phyloP scores from a whole-genome alignment of 2,113 vertebrate species.

The Nicator chloris region DNA sequence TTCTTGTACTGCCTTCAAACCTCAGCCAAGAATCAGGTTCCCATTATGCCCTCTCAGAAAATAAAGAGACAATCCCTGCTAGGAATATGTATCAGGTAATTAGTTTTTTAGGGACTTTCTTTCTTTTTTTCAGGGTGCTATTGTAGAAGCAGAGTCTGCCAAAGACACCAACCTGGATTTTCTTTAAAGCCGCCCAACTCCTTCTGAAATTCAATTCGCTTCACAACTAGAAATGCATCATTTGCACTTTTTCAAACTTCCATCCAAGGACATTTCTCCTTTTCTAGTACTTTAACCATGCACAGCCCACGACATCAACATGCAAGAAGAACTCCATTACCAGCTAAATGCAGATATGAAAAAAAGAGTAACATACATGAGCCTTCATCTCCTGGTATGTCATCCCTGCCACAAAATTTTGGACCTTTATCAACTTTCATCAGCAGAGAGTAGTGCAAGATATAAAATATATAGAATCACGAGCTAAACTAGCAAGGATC shows the following conservation, averaged over 20 bases:
- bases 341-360: background rate
- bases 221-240: background rate
- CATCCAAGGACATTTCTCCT: background rate
- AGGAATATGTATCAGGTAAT: constrained; percentile 11
- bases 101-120: constrained; percentile 16
- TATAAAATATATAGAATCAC: background rate
- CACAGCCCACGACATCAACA: background rate
- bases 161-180: background rate
- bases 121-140: background rate
- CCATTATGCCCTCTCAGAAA: constrained; percentile 2
- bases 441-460: background rate
- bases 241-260: background rate
- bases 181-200: background rate
- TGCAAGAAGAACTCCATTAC: background rate
- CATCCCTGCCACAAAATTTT: background rate
- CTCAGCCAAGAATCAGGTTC: constrained; percentile 5
- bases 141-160: background rate
- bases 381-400: background rate
- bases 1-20: background rate
- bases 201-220: background rate
- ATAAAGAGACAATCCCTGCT: background rate
- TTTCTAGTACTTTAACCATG: background rate
- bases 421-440: background rate
- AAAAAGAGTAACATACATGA: background rate
- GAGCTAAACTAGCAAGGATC: background rate